phyloP scores from a whole-genome alignment of 2,888 invertebrate genomes.

The Acleris cristana region DNA sequence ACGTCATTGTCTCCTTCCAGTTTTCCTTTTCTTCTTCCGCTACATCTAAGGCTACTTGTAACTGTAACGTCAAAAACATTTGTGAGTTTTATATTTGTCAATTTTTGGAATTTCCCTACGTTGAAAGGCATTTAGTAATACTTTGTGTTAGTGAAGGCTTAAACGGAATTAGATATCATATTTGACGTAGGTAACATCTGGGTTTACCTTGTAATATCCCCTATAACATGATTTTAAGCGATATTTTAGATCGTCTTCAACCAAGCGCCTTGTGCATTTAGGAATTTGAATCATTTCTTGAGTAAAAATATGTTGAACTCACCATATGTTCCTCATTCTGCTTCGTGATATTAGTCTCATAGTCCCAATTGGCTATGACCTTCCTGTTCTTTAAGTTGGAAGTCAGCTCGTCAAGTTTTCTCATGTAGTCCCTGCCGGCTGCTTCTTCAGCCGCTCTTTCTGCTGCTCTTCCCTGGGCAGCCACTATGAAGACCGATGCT shows the following conservation, averaged over 20 bases:
- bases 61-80: slow-evolving; percentile 49
- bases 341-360: slow-evolving; percentile 89
- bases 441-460: slow-evolving; percentile 82
- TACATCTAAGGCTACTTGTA: slow-evolving; percentile 64
- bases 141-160: no score
- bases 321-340: slow-evolving; percentile 84
- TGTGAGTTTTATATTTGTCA: no score
- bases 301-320: slow-evolving; percentile 28
- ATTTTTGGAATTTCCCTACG: no score
- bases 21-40: slow-evolving; percentile 85
- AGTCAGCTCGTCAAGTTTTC: slow-evolving; percentile 83
- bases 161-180: not conserved
- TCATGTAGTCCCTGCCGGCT: slow-evolving; percentile 84
- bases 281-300: no score
- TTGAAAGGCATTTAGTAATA: no score
- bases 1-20: slow-evolving; percentile 87
- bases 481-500: slow-evolving; percentile 77
- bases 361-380: slow-evolving; percentile 88
- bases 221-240: not conserved
- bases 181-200: no score
- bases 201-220: not conserved
- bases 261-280: no score
- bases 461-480: slow-evolving; percentile 71
- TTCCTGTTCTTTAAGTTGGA: slow-evolving; percentile 82
- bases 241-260: no score